Conservation (phyloP, 92 coral and sea anemone species). For the Siderastrea siderea region DNA sequence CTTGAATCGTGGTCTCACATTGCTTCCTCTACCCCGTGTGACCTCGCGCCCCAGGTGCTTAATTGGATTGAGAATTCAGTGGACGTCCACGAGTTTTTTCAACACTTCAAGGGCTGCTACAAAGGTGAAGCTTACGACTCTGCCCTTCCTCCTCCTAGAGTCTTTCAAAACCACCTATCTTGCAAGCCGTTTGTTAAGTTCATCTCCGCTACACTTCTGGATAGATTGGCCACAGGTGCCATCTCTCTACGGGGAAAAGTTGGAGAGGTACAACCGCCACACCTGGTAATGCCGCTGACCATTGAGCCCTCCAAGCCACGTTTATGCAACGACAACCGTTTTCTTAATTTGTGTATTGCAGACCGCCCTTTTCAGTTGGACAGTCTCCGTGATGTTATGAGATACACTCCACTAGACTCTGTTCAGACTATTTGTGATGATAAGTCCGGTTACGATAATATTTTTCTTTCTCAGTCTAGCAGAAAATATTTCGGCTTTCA, state of each 20-base stretch:
- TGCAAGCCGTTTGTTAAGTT: too few relatives aligned
- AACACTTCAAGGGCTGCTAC: conserved; percentile 45
- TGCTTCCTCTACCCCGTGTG: background rate
- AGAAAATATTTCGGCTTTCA: conserved; percentile 30
- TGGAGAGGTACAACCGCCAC: conserved; percentile 34
- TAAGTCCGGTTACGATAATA: conserved; percentile 26
- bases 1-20: conserved; percentile 9
- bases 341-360: conserved; percentile 26
- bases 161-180: conserved; percentile 48
- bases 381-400: background rate
- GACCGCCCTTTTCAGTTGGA: conserved; percentile 29
- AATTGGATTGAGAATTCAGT: conserved; percentile 13
- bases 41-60: too few relatives aligned
- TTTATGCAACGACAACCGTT: conserved; percentile 44
- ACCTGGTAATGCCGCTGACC: conserved; percentile 50
- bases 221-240: conserved; percentile 44
- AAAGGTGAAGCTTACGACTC: conserved; percentile 32
- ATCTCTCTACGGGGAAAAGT: conserved; percentile 47
- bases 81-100: conserved; percentile 1
- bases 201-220: conserved; percentile 30
- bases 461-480: conserved; percentile 6
- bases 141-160: conserved; percentile 28
- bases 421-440: conserved; percentile 28
- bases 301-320: conserved; percentile 49
- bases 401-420: conserved; percentile 25